Evolutionary conservation across 1,140 invertebrate species (phyloP), one percentile per base, ranked within the genome.

Genomic region (Apis florea): DNA sequence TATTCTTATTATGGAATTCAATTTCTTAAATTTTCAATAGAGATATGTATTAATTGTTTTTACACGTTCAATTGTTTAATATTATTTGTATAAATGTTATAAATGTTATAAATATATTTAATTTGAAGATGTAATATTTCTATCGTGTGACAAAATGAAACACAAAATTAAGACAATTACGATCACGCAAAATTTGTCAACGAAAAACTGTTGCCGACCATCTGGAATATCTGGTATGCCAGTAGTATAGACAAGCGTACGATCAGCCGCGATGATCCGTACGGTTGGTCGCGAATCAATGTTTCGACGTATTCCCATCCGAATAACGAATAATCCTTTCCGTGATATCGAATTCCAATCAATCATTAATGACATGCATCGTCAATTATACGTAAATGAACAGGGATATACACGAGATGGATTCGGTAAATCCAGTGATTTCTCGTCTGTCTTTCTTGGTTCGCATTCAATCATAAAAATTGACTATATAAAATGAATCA

Each of bases 201-300:
- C 10, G 15, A 80, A 49, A 53, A 59, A 21, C 40, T 31, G 11
- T 4, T 0, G 31, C 3, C 19, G 1, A 5, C 51, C 12, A 17
- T 31, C 31, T 40, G 0, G 24, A 19, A 26, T 47, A n/a, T 61
- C 19, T 26, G 17, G 17, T 66, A 21, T 21, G 54, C 31, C 11
- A 82, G 79, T 82, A 69, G 79, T 82, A 69, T 15, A 24, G 26
- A 26, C n/a, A 51, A 9, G 40, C 54, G 56, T 40, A 40, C 49
- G 79, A 58, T 77, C 79, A 49, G 79, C 26, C 79, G 24, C 17
- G 19, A 15, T 17, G 21, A 61, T 54, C 19, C n/a, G 2, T 26
- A 58, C 17, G 53, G 54, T 49, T 53, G 56, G 15, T 61, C 17
- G 2, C 49, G 9, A 47, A 69, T 54, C 63, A 63, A 69, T 68